A percentile compares a stretch with the other conserved stretches of the same genome.
Evolutionary conservation across 2,113 vertebrate species (phyloP).

Genomic region (Forbesichthys agassizii): DNA sequence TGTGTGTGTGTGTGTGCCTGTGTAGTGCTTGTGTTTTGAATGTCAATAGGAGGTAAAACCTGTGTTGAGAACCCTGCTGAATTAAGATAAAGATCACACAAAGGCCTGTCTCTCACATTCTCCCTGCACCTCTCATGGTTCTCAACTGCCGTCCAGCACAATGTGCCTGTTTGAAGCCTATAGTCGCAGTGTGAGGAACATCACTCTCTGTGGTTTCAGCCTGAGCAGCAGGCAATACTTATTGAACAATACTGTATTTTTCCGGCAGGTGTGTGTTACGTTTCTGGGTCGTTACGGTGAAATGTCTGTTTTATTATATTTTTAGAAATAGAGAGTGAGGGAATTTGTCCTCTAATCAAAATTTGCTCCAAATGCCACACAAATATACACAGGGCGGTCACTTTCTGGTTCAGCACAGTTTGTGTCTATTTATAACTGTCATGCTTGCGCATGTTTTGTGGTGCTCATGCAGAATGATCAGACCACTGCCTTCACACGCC

Average conservation of each 20-base stretch:
- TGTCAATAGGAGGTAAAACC: constrained; percentile 75
- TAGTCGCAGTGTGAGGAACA: constrained; percentile 41
- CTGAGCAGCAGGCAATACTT: constrained; percentile 37
- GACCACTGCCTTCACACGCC: too few species aligned
- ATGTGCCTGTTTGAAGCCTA: constrained; percentile 51
- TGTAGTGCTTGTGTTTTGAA: constrained; percentile 71
- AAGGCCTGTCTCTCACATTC: constrained; percentile 61
- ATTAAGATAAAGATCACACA: constrained; percentile 78
- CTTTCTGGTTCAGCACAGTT: background rate
- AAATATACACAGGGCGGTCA: constrained; percentile 3
- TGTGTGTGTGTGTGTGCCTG: constrained; percentile 24
- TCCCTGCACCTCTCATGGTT: constrained; percentile 38
- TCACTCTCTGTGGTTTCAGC: constrained; percentile 49
- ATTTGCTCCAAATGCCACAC: too few species aligned
- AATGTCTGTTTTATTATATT: constrained; percentile 24
- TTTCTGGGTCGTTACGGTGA: constrained; percentile 23
- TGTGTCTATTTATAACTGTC: background rate
- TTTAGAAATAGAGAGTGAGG: constrained; percentile 6
- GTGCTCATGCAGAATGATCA: too few species aligned
- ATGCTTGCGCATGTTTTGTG: background rate
- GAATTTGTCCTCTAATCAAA: too few species aligned
- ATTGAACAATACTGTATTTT: too few species aligned
- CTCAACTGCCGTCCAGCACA: constrained; percentile 46
- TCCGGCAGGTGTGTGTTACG: constrained; percentile 44
- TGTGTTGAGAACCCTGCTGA: constrained; percentile 71